These are phyloP conservation scores for Hydractinia echinata DNA, from an alignment of 30 jellyfish, hydroid and myxozoan species.

Conservation along the genomic window DNA sequence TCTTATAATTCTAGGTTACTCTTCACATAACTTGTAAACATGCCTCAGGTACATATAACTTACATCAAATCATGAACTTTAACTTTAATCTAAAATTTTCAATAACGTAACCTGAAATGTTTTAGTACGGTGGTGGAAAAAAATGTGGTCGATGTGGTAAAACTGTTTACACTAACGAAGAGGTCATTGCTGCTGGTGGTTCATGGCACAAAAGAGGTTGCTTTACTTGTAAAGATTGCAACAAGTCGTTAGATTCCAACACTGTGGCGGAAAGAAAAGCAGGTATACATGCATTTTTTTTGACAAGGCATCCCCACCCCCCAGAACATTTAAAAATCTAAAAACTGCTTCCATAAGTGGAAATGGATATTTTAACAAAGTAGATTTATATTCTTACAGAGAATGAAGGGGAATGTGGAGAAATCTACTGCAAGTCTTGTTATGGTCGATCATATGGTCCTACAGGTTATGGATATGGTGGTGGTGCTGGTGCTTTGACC, in stretches of 20 bases:
- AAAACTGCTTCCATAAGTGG: too few species aligned
- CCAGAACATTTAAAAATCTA: too few species aligned
- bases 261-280: constrained; percentile 67
- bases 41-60: too few species aligned
- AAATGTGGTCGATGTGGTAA: constrained; percentile 95
- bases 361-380: neutral
- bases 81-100: too few species aligned
- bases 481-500: constrained; percentile 95
- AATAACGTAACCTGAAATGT: neutral
- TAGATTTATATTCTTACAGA: neutral
- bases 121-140: constrained; percentile 41
- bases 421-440: constrained; percentile 81
- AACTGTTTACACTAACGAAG: constrained; percentile 87
- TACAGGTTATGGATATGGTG: constrained; percentile 96
- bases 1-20: too few species aligned
- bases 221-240: constrained; percentile 84
- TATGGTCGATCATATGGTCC: constrained; percentile 91
- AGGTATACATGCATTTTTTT: too few species aligned
- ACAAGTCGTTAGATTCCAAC: constrained; percentile 71
- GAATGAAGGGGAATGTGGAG: constrained; percentile 32
- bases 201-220: constrained; percentile 88
- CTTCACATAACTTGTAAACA: too few species aligned
- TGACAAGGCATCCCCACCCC: too few species aligned
- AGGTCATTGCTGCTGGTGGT: constrained; percentile 76
- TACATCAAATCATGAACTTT: too few species aligned